phyloP scores from a whole-genome alignment of 2,113 vertebrate genomes.

The Rhinoderma darwinii region DNA sequence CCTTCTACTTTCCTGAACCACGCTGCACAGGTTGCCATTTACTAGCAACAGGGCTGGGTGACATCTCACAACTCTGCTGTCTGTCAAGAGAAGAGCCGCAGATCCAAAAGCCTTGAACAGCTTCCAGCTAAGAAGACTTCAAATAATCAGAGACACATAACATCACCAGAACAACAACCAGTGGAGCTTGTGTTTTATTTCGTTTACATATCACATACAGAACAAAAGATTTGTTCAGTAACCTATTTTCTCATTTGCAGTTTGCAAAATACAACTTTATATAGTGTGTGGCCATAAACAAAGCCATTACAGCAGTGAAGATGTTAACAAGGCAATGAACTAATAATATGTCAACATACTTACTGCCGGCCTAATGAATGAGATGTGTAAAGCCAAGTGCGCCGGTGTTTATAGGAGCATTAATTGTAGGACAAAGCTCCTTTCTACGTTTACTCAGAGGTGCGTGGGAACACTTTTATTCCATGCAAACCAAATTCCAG shows the following conservation, averaged over 20 bases:
- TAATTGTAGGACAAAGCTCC: slow-evolving; percentile 37
- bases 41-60: no score
- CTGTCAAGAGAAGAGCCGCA: no score
- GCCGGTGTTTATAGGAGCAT: slow-evolving; percentile 2
- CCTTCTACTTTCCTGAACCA: no score
- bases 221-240: neutral
- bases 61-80: no score
- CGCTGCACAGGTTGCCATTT: no score
- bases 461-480: slow-evolving; percentile 51
- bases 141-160: neutral
- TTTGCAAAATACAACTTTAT: neutral
- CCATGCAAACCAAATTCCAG: slow-evolving; percentile 27
- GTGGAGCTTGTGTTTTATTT: no score
- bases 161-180: neutral
- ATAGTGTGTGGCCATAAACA: neutral
- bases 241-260: neutral
- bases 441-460: slow-evolving; percentile 6
- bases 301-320: neutral
- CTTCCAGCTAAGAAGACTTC: no score
- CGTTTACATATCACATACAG: no score
- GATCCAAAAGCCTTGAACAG: no score
- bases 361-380: neutral
- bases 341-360: neutral
- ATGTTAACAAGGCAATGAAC: neutral
- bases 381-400: neutral